Percentiles rank a stretch among this genome's conserved stretches.
phyloP scores from a whole-genome alignment of 2,888 invertebrate genomes.

The Melolontha melolontha region DNA sequence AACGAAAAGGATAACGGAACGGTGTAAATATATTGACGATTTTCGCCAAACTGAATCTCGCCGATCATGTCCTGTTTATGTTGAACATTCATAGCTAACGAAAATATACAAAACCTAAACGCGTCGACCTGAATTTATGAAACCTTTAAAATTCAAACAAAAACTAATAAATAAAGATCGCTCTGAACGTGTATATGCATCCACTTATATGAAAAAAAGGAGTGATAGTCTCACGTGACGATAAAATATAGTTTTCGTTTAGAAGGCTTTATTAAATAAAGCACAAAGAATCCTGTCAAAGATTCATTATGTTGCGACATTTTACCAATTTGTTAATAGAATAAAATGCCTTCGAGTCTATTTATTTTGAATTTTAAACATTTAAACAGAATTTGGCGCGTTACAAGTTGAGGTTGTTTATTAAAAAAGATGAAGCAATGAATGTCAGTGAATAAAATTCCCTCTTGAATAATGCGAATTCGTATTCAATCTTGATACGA shows the following conservation, averaged over 20 bases:
- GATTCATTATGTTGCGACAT: too few species aligned
- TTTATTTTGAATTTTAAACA: too few species aligned
- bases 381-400: too few species aligned
- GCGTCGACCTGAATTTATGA: conserved; percentile 44
- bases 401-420: too few species aligned
- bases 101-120: conserved; percentile 50
- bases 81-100: conserved; percentile 40
- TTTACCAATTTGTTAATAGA: too few species aligned
- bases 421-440: too few species aligned
- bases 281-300: conserved; percentile 1
- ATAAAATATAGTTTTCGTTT: conserved; percentile 1
- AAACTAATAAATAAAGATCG: conserved; percentile 36
- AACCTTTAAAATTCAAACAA: conserved; percentile 37
- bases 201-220: conserved; percentile 8
- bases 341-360: too few species aligned
- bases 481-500: too few species aligned
- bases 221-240: conserved; percentile 20
- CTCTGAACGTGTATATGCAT: conserved; percentile 7
- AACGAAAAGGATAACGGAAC: conserved; percentile 16
- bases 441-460: too few species aligned
- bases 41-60: conserved; percentile 26
- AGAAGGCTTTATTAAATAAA: too few species aligned
- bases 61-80: conserved; percentile 40
- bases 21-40: conserved; percentile 25
- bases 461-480: too few species aligned